These are phyloP conservation scores for Xenus cinereus DNA, from an alignment of 2,113 vertebrate species.

Conservation along the genomic window DNA sequence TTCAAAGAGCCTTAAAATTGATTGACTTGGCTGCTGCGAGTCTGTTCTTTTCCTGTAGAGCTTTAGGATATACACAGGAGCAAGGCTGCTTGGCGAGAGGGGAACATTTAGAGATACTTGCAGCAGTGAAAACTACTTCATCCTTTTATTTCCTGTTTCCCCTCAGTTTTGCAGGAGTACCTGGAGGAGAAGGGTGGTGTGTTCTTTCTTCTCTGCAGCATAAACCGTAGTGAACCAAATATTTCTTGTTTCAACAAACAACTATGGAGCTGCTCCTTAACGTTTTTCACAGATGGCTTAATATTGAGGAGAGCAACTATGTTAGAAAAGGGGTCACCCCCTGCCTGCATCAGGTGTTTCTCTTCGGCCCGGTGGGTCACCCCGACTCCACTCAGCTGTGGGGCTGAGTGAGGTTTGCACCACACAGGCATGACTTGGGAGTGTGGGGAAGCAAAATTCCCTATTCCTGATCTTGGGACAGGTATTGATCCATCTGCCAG, in stretches of 20 bases:
- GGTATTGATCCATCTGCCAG: background rate
- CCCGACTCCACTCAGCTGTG: fast-evolving
- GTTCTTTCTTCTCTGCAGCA: background rate
- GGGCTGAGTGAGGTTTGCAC: background rate
- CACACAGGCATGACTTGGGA: background rate
- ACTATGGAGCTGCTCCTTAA: background rate
- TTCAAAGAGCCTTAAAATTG: conserved; percentile 2
- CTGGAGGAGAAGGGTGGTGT: background rate
- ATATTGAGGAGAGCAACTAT: background rate
- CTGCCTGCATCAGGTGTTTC: background rate
- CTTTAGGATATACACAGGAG: background rate
- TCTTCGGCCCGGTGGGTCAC: background rate
- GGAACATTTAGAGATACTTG: background rate
- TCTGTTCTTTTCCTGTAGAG: background rate
- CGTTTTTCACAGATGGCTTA: background rate
- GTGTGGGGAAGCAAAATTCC: background rate
- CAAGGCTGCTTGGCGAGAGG: background rate
- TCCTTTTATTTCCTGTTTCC: background rate
- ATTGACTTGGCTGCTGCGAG: background rate
- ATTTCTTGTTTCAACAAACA: background rate
- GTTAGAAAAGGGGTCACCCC: background rate
- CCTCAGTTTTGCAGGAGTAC: background rate
- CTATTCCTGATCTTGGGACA: background rate
- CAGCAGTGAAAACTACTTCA: background rate
- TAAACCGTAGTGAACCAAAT: background rate